Conservation (phyloP, 2,797 vertebrate species). For the Ptychobarbus kaznakovi region DNA sequence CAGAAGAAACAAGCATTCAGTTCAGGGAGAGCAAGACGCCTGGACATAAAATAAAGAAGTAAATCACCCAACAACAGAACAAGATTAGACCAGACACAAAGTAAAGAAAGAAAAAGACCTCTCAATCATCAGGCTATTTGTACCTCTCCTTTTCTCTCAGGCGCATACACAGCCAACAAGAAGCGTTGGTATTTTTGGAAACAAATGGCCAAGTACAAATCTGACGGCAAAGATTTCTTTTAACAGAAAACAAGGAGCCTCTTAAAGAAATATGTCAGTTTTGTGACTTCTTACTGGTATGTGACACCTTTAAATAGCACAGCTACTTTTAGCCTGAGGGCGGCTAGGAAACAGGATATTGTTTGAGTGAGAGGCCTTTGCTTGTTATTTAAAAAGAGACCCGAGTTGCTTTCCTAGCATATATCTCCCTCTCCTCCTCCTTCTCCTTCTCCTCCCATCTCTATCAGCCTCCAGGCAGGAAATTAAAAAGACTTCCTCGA, state of each 20-base stretch:
- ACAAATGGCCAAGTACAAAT: constrained; percentile 47
- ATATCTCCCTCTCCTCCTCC: constrained; percentile 1
- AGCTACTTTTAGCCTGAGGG: constrained; percentile 47
- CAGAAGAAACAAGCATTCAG: constrained; percentile 29
- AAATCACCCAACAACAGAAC: constrained; percentile 10
- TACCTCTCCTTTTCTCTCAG: constrained; percentile 32
- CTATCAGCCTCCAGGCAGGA: constrained; percentile 25
- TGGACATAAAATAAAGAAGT: constrained; percentile 12
- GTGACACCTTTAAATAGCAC: constrained; percentile 52
- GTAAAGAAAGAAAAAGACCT: constrained; percentile 36
- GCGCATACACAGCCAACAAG: constrained; percentile 29
- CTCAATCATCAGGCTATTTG: constrained; percentile 42
- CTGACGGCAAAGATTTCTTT: constrained; percentile 38
- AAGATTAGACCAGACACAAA: constrained; percentile 24
- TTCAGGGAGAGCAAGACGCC: constrained; percentile 8
- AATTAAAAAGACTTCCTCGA: constrained; percentile 43
- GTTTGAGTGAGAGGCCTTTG: constrained; percentile 35
- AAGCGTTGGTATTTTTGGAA: constrained; percentile 54
- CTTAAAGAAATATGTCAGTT: constrained; percentile 54
- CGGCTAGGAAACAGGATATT: constrained; percentile 36
- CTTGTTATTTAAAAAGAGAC: constrained; percentile 43
- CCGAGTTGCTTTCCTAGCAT: constrained; percentile 18
- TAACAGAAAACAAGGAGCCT: constrained; percentile 39
- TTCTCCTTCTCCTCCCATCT: not conserved
- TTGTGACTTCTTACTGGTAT: constrained; percentile 47